Percentiles rank a stretch among this genome's conserved stretches.
Conservation (phyloP, 2,888 invertebrate species). For the Mystacides longicornis region DNA sequence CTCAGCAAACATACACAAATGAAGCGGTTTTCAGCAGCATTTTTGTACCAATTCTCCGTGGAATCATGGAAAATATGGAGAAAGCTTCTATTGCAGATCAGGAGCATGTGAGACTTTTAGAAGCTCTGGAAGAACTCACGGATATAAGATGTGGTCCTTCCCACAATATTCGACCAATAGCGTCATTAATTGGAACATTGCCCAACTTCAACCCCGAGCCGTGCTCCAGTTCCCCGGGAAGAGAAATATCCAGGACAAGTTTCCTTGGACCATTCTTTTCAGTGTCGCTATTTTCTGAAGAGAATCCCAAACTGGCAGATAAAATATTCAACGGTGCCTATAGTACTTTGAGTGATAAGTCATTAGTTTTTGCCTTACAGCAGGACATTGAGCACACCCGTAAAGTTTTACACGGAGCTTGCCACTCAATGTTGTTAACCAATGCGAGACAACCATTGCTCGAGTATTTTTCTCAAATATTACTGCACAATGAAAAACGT, state of each 20-base stretch:
- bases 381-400: constrained; percentile 75
- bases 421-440: constrained; percentile 78
- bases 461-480: constrained; percentile 67
- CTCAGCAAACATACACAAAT: constrained; percentile 55
- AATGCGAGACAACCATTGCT: constrained; percentile 73
- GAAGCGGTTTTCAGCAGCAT: constrained; percentile 50
- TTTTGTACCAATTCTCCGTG: constrained; percentile 62
- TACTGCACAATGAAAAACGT: constrained; percentile 78
- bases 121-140: constrained; percentile 70
- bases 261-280: constrained; percentile 88
- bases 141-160: constrained; percentile 65
- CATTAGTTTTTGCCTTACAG: constrained; percentile 63
- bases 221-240: constrained; percentile 69
- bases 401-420: constrained; percentile 67
- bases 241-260: constrained; percentile 79
- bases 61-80: constrained; percentile 60
- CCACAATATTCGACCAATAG: constrained; percentile 68
- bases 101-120: constrained; percentile 58
- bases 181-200: constrained; percentile 56
- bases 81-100: constrained; percentile 63
- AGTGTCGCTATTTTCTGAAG: constrained; percentile 89
- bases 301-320: constrained; percentile 83
- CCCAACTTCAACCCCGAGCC: constrained; percentile 67
- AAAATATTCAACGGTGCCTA: constrained; percentile 51
- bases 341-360: constrained; percentile 53